Percentiles rank a stretch among this genome's conserved stretches.
Evolutionary conservation across 2,888 invertebrate genomes (phyloP).

Genomic region (Drepana falcataria): DNA sequence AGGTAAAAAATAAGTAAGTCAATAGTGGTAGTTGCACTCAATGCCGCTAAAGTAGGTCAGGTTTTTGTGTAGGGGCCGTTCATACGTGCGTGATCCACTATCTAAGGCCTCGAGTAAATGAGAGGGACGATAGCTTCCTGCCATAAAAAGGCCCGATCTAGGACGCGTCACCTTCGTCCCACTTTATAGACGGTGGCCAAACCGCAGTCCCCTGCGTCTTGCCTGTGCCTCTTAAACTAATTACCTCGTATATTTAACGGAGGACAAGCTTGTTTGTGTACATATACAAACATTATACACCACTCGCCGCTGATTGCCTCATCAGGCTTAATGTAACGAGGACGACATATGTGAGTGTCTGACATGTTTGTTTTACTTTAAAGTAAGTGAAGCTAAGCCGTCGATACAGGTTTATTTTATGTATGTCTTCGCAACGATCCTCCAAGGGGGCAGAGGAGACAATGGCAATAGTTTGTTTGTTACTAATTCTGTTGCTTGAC

Average conservation of each 20-base stretch:
- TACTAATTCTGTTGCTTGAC: too few species aligned
- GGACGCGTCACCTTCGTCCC: slow-evolving; percentile 53
- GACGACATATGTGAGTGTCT: background rate
- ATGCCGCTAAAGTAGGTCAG: slow-evolving; percentile 53
- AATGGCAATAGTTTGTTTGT: too few species aligned
- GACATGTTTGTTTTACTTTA: background rate
- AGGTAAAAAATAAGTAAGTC: slow-evolving; percentile 27
- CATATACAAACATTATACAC: background rate
- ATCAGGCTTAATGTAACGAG: background rate
- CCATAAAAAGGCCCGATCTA: slow-evolving; percentile 69
- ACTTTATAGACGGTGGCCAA: slow-evolving; percentile 62
- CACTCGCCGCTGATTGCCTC: background rate
- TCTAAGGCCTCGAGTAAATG: slow-evolving; percentile 66
- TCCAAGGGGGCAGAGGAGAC: too few species aligned
- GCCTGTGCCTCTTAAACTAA: slow-evolving; percentile 33
- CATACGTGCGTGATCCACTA: slow-evolving; percentile 66
- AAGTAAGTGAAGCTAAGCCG: too few species aligned
- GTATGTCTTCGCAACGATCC: too few species aligned
- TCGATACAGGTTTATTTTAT: too few species aligned
- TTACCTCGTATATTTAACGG: slow-evolving; percentile 18
- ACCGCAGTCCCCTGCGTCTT: slow-evolving; percentile 29
- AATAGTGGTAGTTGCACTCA: slow-evolving; percentile 41
- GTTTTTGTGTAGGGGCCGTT: slow-evolving; percentile 51
- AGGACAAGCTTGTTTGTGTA: background rate
- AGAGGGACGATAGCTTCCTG: slow-evolving; percentile 66